Percentiles rank a stretch among this genome's conserved stretches.
Evolutionary conservation across 1,140 invertebrate genomes (phyloP).

Genomic region (Brachionus angularis): DNA sequence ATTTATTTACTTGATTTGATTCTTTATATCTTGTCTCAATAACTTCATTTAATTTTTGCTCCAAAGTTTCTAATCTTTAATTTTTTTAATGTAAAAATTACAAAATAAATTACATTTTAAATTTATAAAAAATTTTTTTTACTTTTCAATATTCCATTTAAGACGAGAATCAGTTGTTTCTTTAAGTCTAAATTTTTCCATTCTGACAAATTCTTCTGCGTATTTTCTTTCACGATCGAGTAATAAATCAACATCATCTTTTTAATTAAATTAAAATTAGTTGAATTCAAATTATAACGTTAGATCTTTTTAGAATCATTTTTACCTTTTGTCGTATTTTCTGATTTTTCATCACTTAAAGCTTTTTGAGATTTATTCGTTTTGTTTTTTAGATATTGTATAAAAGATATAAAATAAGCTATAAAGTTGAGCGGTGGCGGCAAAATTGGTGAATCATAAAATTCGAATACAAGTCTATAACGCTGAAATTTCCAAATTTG

Average conservation of each 20-base stretch:
- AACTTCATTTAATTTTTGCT: slow-evolving; percentile 42
- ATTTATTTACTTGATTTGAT: slow-evolving; percentile 22
- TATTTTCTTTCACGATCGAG: slow-evolving; percentile 38
- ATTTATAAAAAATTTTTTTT: background rate
- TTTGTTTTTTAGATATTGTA: slow-evolving; percentile 64
- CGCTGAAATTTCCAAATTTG: slow-evolving; percentile 42
- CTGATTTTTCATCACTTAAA: background rate
- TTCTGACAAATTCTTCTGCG: slow-evolving; percentile 39
- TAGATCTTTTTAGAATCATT: background rate
- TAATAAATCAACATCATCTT: slow-evolving; percentile 42
- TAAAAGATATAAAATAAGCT: slow-evolving; percentile 62
- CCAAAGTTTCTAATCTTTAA: slow-evolving; percentile 36
- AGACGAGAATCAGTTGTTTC: slow-evolving; percentile 36
- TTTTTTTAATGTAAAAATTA: no score
- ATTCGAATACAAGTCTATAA: slow-evolving; percentile 41
- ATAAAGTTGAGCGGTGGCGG: slow-evolving; percentile 42
- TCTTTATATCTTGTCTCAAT: slow-evolving; percentile 41
- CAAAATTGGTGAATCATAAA: slow-evolving; percentile 38
- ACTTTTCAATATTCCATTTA: slow-evolving; percentile 42
- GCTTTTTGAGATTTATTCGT: background rate
- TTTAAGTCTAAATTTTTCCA: slow-evolving; percentile 24
- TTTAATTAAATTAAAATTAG: no score
- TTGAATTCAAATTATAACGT: background rate
- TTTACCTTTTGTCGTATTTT: background rate
- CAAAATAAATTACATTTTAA: background rate